A percentile compares a stretch with the other conserved stretches of the same genome.
Conservation (phyloP, 2,113 vertebrate species). For the Cynoglossus semilaevis region DNA sequence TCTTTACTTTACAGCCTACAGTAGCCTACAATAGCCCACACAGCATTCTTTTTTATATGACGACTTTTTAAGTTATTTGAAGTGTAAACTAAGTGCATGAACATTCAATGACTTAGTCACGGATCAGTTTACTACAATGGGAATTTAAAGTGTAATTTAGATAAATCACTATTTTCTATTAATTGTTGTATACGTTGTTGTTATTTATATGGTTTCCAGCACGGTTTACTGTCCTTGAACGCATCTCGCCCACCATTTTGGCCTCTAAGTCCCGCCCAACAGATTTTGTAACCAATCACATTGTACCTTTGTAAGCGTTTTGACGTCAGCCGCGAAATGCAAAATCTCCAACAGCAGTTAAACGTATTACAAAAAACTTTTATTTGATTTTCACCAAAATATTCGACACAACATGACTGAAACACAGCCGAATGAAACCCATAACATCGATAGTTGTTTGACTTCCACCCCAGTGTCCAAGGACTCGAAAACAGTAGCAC, state of each 20-base stretch:
- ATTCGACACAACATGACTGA: conserved; percentile 35
- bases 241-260: not conserved
- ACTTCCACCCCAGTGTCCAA: conserved; percentile 31
- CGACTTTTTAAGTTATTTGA: too few relatives aligned
- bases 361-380: not conserved
- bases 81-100: too few relatives aligned
- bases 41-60: too few relatives aligned
- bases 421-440: conserved; percentile 2
- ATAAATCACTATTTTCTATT: too few relatives aligned
- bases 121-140: too few relatives aligned
- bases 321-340: conserved; percentile 36
- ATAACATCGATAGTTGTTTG: not conserved
- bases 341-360: not conserved
- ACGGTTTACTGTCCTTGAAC: not conserved
- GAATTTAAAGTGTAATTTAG: too few relatives aligned
- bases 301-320: not conserved
- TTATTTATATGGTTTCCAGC: too few relatives aligned
- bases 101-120: too few relatives aligned
- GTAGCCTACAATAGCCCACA: too few relatives aligned
- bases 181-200: too few relatives aligned
- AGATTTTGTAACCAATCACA: conserved; percentile 41
- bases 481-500: conserved; percentile 14
- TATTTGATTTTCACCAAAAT: not conserved
- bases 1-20: too few relatives aligned
- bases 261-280: conserved; percentile 23